A percentile compares a stretch with the other conserved stretches of the same genome.
Evolutionary conservation across 1,140 invertebrate genomes (phyloP).

Genomic region (Listronotus bonariensis): DNA sequence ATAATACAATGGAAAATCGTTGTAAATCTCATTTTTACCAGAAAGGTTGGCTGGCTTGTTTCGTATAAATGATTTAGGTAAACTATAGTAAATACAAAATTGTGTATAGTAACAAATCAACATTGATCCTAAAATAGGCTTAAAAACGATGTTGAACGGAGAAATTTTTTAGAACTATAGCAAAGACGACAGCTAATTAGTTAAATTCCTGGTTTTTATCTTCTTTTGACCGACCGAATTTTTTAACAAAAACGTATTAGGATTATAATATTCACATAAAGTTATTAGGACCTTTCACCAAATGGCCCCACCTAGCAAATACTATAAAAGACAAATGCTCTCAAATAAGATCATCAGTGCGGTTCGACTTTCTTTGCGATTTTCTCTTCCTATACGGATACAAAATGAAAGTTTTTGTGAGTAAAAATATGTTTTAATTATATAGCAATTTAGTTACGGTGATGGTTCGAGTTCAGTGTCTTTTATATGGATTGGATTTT

Average conservation of each 20-base stretch:
- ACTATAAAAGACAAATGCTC: slow-evolving; percentile 45
- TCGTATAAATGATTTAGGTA: no score
- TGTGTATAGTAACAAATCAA: no score
- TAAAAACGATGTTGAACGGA: no score
- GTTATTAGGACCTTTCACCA: slow-evolving; percentile 45
- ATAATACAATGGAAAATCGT: no score
- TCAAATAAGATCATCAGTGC: slow-evolving; percentile 44
- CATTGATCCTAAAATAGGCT: no score
- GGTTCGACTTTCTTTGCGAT: slow-evolving; percentile 39
- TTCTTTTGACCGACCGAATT: slow-evolving; percentile 3
- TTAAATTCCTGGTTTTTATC: neutral
- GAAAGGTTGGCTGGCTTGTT: no score
- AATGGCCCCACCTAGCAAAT: slow-evolving; percentile 37
- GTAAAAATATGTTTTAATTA: slow-evolving; percentile 29
- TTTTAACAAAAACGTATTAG: slow-evolving; percentile 4
- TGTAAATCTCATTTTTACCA: no score
- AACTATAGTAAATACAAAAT: no score
- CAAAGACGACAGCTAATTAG: neutral
- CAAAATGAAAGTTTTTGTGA: slow-evolving; percentile 46
- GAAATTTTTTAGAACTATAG: neutral
- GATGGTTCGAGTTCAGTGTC: neutral
- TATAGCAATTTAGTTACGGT: slow-evolving; percentile 1
- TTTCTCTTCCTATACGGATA: slow-evolving; percentile 23
- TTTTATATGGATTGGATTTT: slow-evolving; percentile 3
- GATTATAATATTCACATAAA: neutral